These are phyloP conservation scores for Luehdorfia chinensis DNA, from an alignment of 1,140 invertebrate species.

Conservation along the genomic window DNA sequence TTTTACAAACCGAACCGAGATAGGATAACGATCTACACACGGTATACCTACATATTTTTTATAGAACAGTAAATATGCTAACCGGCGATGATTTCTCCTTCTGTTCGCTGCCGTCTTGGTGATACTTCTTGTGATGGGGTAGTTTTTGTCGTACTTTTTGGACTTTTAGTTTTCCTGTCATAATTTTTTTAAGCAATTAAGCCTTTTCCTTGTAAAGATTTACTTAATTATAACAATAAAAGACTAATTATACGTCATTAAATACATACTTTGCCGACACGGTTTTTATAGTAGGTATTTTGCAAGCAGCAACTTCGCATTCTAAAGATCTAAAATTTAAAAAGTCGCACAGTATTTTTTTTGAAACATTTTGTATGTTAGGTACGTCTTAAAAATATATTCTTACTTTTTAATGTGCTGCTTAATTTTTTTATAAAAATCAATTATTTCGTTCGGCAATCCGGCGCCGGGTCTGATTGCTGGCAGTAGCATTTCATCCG, in stretches of 20 bases:
- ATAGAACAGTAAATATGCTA: no score
- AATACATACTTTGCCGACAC: slow-evolving; percentile 34
- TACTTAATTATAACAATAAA: not conserved
- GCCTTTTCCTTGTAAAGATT: not conserved
- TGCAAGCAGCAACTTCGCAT: slow-evolving; percentile 35
- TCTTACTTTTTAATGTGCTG: slow-evolving; percentile 48
- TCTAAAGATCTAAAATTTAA: slow-evolving; percentile 35
- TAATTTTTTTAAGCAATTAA: slow-evolving; percentile 2
- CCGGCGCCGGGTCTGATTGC: slow-evolving; percentile 47
- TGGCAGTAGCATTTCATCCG: slow-evolving; percentile 60
- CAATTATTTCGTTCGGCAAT: slow-evolving; percentile 42
- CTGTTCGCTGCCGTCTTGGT: slow-evolving; percentile 42
- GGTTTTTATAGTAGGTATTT: slow-evolving; percentile 11
- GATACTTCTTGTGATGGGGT: slow-evolving; percentile 23
- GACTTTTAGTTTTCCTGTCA: slow-evolving; percentile 50
- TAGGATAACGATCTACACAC: no score
- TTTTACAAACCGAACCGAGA: no score
- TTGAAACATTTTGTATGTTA: not conserved
- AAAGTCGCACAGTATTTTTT: not conserved
- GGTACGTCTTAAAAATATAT: not conserved
- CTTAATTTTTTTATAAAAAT: slow-evolving; percentile 45
- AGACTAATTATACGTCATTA: no score
- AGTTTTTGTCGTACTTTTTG: slow-evolving; percentile 32
- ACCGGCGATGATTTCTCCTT: slow-evolving; percentile 61
- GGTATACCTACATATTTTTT: no score